These are phyloP conservation scores for Drosophila obscura DNA, from an alignment of 1,140 invertebrate species.

Conservation along the genomic window DNA sequence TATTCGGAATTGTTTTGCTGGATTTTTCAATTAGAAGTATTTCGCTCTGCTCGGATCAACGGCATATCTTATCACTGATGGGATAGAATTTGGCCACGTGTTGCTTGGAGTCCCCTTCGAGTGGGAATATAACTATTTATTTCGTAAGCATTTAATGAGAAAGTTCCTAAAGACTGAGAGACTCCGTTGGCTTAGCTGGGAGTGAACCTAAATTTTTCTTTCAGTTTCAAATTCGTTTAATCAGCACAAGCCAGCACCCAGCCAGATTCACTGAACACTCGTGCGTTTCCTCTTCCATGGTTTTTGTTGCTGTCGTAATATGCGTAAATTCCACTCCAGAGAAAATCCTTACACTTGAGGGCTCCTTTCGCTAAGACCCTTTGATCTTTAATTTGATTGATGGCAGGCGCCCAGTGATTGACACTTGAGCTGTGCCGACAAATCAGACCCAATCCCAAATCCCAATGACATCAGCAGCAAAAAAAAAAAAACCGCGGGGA, in stretches of 20 bases:
- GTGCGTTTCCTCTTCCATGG: not conserved
- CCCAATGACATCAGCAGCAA: slow-evolving; percentile 20
- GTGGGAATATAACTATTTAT: slow-evolving; percentile 19
- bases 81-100: slow-evolving; percentile 19
- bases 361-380: slow-evolving; percentile 30
- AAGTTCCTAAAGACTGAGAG: too few relatives aligned
- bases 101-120: slow-evolving; percentile 2
- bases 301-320: slow-evolving; percentile 38
- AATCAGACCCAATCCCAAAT: slow-evolving; percentile 31
- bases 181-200: too few relatives aligned
- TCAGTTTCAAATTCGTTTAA: too few relatives aligned
- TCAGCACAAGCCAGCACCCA: too few relatives aligned
- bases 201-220: too few relatives aligned
- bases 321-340: slow-evolving; percentile 32
- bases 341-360: slow-evolving; percentile 2
- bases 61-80: slow-evolving; percentile 49
- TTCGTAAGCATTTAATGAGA: not conserved
- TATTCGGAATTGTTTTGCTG: slow-evolving; percentile 40
- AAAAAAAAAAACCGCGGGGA: too few relatives aligned
- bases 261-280: slow-evolving; percentile 9
- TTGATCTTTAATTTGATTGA: slow-evolving; percentile 75
- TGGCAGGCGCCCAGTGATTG: slow-evolving; percentile 51
- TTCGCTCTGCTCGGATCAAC: slow-evolving; percentile 2
- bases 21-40: slow-evolving; percentile 10
- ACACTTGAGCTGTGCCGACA: slow-evolving; percentile 42